phyloP scores from a whole-genome alignment of 2,113 vertebrate genomes.

The Trogon surrucura region DNA sequence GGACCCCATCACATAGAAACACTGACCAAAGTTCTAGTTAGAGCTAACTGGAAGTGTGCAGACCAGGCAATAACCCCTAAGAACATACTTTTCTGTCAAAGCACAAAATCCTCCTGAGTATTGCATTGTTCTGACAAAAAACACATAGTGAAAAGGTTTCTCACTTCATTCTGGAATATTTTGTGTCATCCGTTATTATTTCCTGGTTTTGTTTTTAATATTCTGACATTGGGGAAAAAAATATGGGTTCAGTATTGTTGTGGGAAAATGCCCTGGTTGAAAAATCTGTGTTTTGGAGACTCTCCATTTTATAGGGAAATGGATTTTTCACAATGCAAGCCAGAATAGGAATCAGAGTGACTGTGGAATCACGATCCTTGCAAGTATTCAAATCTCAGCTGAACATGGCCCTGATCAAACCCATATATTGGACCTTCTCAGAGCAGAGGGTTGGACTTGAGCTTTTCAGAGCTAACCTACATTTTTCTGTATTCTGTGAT shows the following conservation, averaged over 20 bases:
- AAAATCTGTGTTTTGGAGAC: not conserved
- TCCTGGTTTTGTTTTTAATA: not conserved
- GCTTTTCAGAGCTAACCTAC: not conserved
- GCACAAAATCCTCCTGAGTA: not conserved
- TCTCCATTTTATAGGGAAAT: not conserved
- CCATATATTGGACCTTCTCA: not conserved
- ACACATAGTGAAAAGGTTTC: not conserved
- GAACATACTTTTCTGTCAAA: not conserved
- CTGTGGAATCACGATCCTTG: not conserved
- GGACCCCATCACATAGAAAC: not conserved
- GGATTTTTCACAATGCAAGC: not conserved
- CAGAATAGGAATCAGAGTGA: not conserved
- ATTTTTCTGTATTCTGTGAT: not conserved
- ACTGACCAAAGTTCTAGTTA: not conserved
- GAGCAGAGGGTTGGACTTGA: not conserved
- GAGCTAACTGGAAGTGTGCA: not conserved
- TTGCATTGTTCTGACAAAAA: not conserved
- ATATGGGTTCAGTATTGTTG: not conserved
- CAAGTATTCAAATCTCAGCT: not conserved
- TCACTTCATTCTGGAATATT: not conserved
- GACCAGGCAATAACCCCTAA: not conserved
- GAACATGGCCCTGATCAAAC: not conserved
- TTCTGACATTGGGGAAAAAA: not conserved
- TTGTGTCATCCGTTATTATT: not conserved
- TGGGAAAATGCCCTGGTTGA: not conserved